Percentiles rank a stretch among this genome's conserved stretches.
Evolutionary conservation across 2,797 vertebrate genomes (phyloP).

Genomic region (Myotis daubentonii): DNA sequence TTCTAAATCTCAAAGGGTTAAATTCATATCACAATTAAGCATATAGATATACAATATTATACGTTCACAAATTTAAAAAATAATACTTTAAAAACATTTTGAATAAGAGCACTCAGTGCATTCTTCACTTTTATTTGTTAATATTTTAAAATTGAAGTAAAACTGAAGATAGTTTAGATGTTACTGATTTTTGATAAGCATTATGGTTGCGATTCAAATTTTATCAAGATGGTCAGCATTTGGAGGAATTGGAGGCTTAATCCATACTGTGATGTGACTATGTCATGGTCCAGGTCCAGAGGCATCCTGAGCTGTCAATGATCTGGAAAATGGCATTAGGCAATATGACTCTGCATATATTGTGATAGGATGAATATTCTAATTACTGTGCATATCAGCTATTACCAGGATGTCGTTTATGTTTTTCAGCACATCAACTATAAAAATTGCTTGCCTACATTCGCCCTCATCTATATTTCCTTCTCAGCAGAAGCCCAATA

Average conservation of each 20-base stretch:
- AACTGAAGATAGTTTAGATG: background rate
- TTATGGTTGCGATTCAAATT: background rate
- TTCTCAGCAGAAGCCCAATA: background rate
- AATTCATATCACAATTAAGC: background rate
- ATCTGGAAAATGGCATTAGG: slow-evolving; percentile 11
- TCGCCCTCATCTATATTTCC: background rate
- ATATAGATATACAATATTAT: background rate
- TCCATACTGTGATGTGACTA: background rate
- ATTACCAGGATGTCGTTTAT: background rate
- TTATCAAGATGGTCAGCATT: background rate
- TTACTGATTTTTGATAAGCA: slow-evolving; percentile 17
- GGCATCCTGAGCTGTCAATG: background rate
- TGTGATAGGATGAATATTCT: background rate
- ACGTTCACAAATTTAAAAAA: background rate
- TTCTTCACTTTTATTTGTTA: background rate
- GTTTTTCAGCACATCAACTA: slow-evolving; percentile 26
- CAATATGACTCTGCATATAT: background rate
- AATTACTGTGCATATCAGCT: background rate
- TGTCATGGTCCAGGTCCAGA: background rate
- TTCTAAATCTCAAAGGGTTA: background rate
- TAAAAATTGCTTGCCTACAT: slow-evolving; percentile 5
- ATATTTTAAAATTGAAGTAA: background rate
- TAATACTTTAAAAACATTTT: background rate
- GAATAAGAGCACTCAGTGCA: background rate
- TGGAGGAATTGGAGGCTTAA: background rate